Evolutionary conservation across 2,888 invertebrate genomes (phyloP), one percentile per base, ranked within the genome.

Genomic region (Pachycephus smyrnensis): DNA sequence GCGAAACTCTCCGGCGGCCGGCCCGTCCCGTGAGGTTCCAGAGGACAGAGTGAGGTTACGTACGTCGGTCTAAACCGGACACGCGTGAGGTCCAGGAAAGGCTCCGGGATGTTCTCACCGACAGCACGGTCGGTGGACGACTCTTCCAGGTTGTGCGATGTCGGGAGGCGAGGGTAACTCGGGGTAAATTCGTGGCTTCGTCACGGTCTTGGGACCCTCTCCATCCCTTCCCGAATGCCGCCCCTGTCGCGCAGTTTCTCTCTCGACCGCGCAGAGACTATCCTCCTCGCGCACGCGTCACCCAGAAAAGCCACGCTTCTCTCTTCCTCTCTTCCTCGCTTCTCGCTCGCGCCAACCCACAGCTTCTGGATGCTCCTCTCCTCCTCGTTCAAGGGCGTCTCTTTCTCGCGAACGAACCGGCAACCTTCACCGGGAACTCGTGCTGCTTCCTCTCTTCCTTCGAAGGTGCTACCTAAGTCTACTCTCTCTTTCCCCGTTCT

Each of bases 381-480:
- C 84, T 88, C 88, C 88, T 84, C 88, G 88, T 89, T 90, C 89
- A 89, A 90, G 90, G 90, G 89, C 90, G 89, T 87, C 83, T 87
- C 83, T 85, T 82, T 83, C 82, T 83, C 80, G 80, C 77, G 32
- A 40, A n/a, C 35, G 40, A 73, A 78, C 74, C 73, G 79, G 81
- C 83, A 82, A 84, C 82, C 81, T 86, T 85, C 82, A 77, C 77
- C 69, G 79, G 76, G 55, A 55, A 23, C 55, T 23, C 23, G 55
- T 9, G 55, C 55, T 23, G 55, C 55, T 55, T 55, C 55, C 55
- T 31, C 71, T 71, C 71, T 71, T 71, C 71, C 71, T 33, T 71
- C 12, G 71, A 23, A 55, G 55, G 23, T 55, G 55, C 55, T 55
- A 55, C 55, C 23, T 55, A 23, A 55, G 55, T 55, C 55, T 55